These are phyloP conservation scores for Danio jaintianensis DNA, from an alignment of 2,797 vertebrate genomes.

Conservation along the genomic window DNA sequence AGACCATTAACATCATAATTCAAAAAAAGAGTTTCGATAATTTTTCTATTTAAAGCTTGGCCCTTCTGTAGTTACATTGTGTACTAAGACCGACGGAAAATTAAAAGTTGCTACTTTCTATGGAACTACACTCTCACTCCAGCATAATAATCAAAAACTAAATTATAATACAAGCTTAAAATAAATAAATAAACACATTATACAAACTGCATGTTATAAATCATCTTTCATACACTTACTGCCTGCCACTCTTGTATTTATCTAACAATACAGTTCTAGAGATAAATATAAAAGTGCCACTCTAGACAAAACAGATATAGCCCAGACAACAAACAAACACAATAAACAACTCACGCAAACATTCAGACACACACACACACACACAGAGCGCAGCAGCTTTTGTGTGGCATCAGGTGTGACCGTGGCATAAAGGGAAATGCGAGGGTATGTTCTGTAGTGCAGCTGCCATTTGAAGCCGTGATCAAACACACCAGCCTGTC, in stretches of 20 bases:
- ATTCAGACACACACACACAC: slow-evolving; percentile 7
- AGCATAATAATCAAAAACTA: too few relatives aligned
- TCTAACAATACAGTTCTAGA: neutral
- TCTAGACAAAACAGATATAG: slow-evolving; percentile 14
- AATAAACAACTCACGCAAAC: neutral
- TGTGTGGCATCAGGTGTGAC: slow-evolving; percentile 45
- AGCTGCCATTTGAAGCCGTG: slow-evolving; percentile 51
- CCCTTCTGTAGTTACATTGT: too few relatives aligned
- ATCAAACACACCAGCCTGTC: slow-evolving; percentile 56
- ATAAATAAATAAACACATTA: neutral
- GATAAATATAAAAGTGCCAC: neutral
- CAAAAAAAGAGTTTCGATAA: too few relatives aligned
- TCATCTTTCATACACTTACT: neutral
- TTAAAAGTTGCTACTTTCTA: too few relatives aligned
- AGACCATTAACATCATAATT: too few relatives aligned
- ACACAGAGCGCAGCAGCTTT: slow-evolving; percentile 20
- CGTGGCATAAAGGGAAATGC: slow-evolving; percentile 30
- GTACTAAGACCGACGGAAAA: too few relatives aligned
- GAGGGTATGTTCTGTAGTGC: slow-evolving; percentile 55
- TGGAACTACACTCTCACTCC: too few relatives aligned
- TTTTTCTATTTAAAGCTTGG: too few relatives aligned
- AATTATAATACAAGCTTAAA: too few relatives aligned
- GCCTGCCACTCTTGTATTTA: neutral
- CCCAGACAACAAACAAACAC: slow-evolving; percentile 11
- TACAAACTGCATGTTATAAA: too few relatives aligned